Conservation (phyloP, 2,797 vertebrate genomes). For the Fistularia commersonii region DNA sequence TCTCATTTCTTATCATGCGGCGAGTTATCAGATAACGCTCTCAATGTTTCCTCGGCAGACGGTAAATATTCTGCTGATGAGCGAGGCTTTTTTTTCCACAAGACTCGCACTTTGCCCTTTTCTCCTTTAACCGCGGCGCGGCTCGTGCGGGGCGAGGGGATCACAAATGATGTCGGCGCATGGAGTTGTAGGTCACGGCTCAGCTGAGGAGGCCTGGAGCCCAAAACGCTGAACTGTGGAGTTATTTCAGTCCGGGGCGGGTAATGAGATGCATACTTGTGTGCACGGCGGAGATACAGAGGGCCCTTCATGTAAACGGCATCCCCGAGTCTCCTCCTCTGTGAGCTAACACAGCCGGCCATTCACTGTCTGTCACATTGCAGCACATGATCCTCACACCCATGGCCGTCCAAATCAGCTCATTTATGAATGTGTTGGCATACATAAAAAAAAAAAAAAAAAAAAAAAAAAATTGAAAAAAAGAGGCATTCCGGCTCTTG, state of each 20-base stretch:
- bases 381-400: conserved; percentile 66
- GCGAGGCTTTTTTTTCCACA: too few species aligned
- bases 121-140: too few species aligned
- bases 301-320: conserved; percentile 58
- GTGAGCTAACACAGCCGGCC: conserved; percentile 63
- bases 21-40: conserved; percentile 36
- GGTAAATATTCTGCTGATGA: too few species aligned
- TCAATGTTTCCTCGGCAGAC: not conserved
- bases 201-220: conserved; percentile 52
- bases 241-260: conserved; percentile 55
- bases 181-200: conserved; percentile 31
- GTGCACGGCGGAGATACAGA: conserved; percentile 62
- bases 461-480: too few species aligned
- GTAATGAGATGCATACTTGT: conserved; percentile 71
- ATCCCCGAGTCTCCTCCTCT: conserved; percentile 53
- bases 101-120: too few species aligned
- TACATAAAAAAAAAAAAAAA: too few species aligned
- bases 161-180: too few species aligned
- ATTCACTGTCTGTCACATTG: conserved; percentile 68
- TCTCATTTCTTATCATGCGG: conserved; percentile 11
- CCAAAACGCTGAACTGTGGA: conserved; percentile 30
- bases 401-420: conserved; percentile 52
- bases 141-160: too few species aligned
- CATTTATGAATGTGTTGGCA: conserved; percentile 51
- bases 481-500: conserved; percentile 47